phyloP scores from a whole-genome alignment of 2,888 invertebrate genomes.

The Phalera bucephala region DNA sequence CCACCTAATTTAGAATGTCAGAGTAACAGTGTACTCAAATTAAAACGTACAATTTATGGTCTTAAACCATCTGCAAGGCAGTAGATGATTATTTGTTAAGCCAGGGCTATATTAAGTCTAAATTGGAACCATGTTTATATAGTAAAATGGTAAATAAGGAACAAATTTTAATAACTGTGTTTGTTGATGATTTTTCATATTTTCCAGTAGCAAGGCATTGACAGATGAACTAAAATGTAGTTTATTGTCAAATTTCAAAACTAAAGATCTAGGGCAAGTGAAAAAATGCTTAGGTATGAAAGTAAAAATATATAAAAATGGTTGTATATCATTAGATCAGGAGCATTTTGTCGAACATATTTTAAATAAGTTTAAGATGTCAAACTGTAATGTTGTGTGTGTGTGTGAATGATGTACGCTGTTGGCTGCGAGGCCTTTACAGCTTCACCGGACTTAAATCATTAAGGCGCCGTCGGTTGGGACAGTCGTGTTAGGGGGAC shows the following conservation, averaged over 20 bases:
- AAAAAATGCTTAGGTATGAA: constrained; percentile 5
- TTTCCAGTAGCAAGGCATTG: neutral
- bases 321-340: no score
- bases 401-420: no score
- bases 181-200: neutral
- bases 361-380: constrained; percentile 4
- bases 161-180: no score
- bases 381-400: constrained; percentile 4
- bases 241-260: constrained; percentile 3
- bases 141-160: constrained; percentile 16
- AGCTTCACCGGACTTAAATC: no score
- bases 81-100: no score
- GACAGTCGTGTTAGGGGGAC: no score
- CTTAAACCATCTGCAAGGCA: constrained; percentile 25
- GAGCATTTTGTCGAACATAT: no score
- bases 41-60: constrained; percentile 30
- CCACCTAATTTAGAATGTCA: constrained; percentile 6
- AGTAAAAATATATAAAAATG: constrained; percentile 1
- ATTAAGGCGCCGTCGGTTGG: no score
- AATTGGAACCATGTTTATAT: no score
- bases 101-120: no score
- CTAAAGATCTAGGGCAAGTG: constrained; percentile 5
- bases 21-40: neutral
- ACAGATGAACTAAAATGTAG: constrained; percentile 1
- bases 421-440: no score